A percentile compares a stretch with the other conserved stretches of the same genome.
Evolutionary conservation across 1,140 invertebrate species (phyloP).

Genomic region (Bombus waltoni): DNA sequence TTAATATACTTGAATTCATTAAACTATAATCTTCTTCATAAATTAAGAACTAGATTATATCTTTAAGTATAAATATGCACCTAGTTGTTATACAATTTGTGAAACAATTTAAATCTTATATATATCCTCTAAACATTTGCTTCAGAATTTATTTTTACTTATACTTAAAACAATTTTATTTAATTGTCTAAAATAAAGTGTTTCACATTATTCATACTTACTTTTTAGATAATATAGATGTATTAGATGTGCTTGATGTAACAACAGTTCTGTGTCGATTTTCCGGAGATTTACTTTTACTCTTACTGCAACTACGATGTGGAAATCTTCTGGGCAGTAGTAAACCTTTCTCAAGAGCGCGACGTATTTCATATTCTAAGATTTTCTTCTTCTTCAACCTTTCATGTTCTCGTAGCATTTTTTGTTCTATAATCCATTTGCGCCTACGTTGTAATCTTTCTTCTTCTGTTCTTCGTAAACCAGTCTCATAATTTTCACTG

Average conservation of each 20-base stretch:
- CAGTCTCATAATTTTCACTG: conserved; percentile 15
- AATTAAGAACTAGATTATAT: not conserved
- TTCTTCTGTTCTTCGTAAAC: conserved; percentile 44
- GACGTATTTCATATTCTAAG: conserved; percentile 49
- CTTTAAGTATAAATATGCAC: not conserved
- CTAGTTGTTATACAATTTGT: not conserved
- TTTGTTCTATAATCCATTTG: conserved; percentile 57
- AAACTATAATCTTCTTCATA: not conserved
- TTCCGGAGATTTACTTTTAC: conserved; percentile 44
- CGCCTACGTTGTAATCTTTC: conserved; percentile 47
- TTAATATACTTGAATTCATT: not conserved
- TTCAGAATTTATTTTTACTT: not conserved
- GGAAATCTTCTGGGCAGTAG: conserved; percentile 1
- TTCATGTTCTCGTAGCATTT: conserved; percentile 53
- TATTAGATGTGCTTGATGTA: conserved; percentile 15
- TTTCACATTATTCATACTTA: conserved; percentile 30
- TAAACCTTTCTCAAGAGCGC: conserved; percentile 39
- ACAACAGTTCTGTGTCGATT: conserved; percentile 10
- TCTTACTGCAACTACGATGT: conserved; percentile 35
- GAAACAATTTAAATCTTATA: too few species aligned
- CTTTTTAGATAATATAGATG: conserved; percentile 64
- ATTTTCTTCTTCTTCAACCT: conserved; percentile 56
- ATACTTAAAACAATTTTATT: too few species aligned
- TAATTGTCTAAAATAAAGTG: not conserved
- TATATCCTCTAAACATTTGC: not conserved